These are phyloP conservation scores for Holacanthella duospinosa DNA, from an alignment of 2,888 invertebrate species.

Conservation along the genomic window DNA sequence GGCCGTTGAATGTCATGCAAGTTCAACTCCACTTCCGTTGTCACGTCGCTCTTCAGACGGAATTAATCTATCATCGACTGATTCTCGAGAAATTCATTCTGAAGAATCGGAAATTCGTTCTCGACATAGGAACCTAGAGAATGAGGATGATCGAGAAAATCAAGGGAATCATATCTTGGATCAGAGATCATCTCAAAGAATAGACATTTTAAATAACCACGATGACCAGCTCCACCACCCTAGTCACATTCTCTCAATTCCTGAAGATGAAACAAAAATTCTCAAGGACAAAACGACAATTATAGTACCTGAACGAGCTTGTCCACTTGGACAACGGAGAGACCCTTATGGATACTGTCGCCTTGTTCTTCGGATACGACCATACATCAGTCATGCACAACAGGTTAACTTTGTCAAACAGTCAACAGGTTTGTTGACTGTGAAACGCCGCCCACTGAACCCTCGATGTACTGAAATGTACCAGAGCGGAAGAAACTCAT, in stretches of 20 bases:
- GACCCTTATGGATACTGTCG: conserved; percentile 1
- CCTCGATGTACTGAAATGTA: no score
- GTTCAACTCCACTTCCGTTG: background rate
- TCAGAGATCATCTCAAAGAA: background rate
- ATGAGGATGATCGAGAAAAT: background rate
- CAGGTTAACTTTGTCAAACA: no score
- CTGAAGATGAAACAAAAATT: conserved; percentile 5
- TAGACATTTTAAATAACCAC: background rate
- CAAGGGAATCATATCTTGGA: background rate
- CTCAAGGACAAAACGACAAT: conserved; percentile 7
- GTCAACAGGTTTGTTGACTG: no score
- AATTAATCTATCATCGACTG: no score
- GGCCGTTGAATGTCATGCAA: background rate
- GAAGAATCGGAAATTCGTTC: background rate
- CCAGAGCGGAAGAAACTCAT: no score
- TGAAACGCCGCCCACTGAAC: no score
- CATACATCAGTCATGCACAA: no score
- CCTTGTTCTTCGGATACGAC: background rate
- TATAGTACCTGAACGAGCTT: background rate
- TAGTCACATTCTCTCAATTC: background rate
- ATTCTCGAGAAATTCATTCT: background rate
- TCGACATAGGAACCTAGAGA: no score
- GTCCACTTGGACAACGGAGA: conserved; percentile 6
- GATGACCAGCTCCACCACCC: background rate
- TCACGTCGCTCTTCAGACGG: no score